These are phyloP conservation scores for Pimpla rufipes DNA, from an alignment of 2,888 invertebrate genomes.

Conservation along the genomic window DNA sequence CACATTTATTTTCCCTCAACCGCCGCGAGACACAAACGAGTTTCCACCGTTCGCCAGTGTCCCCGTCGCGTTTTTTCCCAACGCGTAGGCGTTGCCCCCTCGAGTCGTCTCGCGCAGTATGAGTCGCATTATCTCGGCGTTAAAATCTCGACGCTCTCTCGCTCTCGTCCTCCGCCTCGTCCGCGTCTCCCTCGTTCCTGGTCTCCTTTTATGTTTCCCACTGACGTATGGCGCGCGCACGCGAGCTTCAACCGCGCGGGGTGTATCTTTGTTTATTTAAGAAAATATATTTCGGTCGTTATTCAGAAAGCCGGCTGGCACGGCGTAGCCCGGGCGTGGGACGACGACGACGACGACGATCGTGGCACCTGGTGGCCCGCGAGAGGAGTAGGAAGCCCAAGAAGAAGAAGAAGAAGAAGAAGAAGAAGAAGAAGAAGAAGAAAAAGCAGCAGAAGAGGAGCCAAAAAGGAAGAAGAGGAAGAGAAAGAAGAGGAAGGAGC, in stretches of 20 bases:
- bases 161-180: slow-evolving; percentile 46
- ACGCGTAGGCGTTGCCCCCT: slow-evolving; percentile 64
- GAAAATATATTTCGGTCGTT: slow-evolving; percentile 83
- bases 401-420: slow-evolving; percentile 32
- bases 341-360: slow-evolving; percentile 53
- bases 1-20: slow-evolving; percentile 60
- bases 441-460: background rate
- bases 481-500: slow-evolving; percentile 25
- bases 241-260: slow-evolving; percentile 69
- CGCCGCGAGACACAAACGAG: slow-evolving; percentile 68
- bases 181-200: slow-evolving; percentile 43
- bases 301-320: slow-evolving; percentile 79
- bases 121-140: slow-evolving; percentile 69
- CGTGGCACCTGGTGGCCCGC: slow-evolving; percentile 73
- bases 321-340: slow-evolving; percentile 68
- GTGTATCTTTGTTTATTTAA: slow-evolving; percentile 81
- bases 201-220: slow-evolving; percentile 57
- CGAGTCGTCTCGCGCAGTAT: slow-evolving; percentile 67
- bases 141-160: slow-evolving; percentile 70
- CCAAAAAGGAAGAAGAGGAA: background rate
- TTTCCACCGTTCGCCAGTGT: slow-evolving; percentile 49
- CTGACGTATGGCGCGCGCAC: slow-evolving; percentile 47
- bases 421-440: background rate
- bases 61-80: slow-evolving; percentile 49
- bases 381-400: slow-evolving; percentile 36